Conservation (phyloP, 2,113 vertebrate genomes). For the Delphinapterus leucas region DNA sequence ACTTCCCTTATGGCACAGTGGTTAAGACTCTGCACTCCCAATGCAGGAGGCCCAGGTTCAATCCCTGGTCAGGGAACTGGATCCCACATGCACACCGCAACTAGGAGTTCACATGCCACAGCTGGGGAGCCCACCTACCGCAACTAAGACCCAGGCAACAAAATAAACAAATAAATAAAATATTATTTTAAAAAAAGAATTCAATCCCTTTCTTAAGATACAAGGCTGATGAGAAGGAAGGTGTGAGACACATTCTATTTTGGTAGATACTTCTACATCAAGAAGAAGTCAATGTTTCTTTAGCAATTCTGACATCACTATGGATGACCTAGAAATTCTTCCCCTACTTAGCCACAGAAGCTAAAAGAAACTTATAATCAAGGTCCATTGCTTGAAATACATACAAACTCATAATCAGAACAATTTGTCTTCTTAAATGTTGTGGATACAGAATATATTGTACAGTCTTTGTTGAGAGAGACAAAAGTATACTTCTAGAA, state of each 20-base stretch:
- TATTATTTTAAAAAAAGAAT: not conserved
- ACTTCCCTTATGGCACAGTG: too few relatives aligned
- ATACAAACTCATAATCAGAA: constrained; percentile 14
- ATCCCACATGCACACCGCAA: too few relatives aligned
- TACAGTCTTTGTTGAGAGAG: not conserved
- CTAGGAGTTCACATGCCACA: too few relatives aligned
- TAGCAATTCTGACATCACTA: not conserved
- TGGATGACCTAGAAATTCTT: not conserved
- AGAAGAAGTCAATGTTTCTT: not conserved
- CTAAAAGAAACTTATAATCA: not conserved
- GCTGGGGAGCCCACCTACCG: too few relatives aligned
- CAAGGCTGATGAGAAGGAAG: not conserved
- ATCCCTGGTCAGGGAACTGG: too few relatives aligned
- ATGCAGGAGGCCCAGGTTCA: too few relatives aligned
- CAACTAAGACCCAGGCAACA: too few relatives aligned
- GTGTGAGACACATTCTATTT: not conserved
- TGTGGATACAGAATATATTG: not conserved
- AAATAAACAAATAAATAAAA: too few relatives aligned
- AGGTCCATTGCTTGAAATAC: not conserved
- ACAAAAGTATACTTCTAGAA: not conserved
- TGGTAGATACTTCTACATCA: not conserved
- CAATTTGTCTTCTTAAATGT: not conserved
- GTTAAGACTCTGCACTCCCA: too few relatives aligned
- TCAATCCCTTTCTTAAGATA: not conserved
- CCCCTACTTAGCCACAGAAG: not conserved